A percentile compares a stretch with the other conserved stretches of the same genome.
Evolutionary conservation across 2,113 vertebrate species (phyloP).

Genomic region (Apteryx mantelli): DNA sequence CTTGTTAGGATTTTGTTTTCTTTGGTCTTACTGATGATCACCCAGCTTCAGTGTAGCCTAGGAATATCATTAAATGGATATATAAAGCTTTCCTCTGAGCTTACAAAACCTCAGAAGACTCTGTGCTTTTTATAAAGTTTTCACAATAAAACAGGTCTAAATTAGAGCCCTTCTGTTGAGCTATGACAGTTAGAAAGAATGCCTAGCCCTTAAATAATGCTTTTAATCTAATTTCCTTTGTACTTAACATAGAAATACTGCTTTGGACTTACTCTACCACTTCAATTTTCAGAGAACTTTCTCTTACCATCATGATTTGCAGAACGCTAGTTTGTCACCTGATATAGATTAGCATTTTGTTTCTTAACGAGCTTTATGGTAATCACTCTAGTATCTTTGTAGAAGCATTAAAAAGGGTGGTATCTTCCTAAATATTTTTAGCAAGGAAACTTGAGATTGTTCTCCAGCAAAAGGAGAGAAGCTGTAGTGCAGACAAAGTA

Average conservation of each 20-base stretch:
- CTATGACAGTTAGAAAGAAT: not conserved
- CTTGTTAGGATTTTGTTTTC: not conserved
- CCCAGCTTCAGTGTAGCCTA: not conserved
- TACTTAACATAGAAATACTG: not conserved
- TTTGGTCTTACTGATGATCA: not conserved
- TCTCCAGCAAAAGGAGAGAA: not conserved
- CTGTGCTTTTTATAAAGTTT: not conserved
- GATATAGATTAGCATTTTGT: not conserved
- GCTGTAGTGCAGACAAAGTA: not conserved
- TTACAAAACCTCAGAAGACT: not conserved
- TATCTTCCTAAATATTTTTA: not conserved
- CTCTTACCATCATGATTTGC: not conserved
- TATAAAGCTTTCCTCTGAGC: not conserved
- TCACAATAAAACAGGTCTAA: not conserved
- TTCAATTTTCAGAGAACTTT: not conserved
- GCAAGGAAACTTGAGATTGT: not conserved
- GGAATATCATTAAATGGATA: not conserved
- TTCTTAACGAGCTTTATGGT: rapidly evolving
- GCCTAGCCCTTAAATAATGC: not conserved
- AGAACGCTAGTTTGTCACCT: not conserved
- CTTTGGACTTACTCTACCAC: not conserved
- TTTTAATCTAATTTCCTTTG: not conserved
- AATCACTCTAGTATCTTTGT: not conserved
- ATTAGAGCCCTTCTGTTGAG: not conserved
- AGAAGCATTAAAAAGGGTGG: not conserved